phyloP scores from a whole-genome alignment of 2,888 invertebrate species.

The Zaprionus lineosus region DNA sequence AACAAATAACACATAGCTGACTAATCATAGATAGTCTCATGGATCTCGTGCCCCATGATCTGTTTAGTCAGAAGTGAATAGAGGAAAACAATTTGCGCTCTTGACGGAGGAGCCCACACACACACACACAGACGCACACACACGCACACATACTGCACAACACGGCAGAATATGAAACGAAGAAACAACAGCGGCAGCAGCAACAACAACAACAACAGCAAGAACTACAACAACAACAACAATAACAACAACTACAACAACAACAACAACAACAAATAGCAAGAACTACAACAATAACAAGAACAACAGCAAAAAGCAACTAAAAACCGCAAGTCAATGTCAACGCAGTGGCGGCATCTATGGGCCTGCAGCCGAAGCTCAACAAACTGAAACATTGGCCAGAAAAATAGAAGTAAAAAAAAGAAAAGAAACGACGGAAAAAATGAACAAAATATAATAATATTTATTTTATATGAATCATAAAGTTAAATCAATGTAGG shows the following conservation, averaged over 20 bases:
- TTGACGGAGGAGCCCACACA: constrained; percentile 74
- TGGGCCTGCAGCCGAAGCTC: constrained; percentile 37
- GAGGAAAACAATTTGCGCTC: constrained; percentile 62
- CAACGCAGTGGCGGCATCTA: constrained; percentile 70
- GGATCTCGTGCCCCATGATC: constrained; percentile 31
- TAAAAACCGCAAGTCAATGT: constrained; percentile 81
- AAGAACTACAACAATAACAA: neutral
- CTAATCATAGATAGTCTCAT: constrained; percentile 59
- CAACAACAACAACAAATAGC: constrained; percentile 61
- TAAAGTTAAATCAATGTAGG: too few relatives aligned
- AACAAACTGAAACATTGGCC: constrained; percentile 11
- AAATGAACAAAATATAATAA: too few relatives aligned
- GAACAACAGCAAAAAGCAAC: constrained; percentile 61
- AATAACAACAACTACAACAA: too few relatives aligned
- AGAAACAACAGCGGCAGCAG: too few relatives aligned
- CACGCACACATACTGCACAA: constrained; percentile 44
- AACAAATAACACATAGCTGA: constrained; percentile 42
- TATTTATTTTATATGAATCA: too few relatives aligned
- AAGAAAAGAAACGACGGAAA: too few relatives aligned
- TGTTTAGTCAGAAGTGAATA: constrained; percentile 48
- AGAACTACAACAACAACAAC: neutral
- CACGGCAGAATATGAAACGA: too few relatives aligned
- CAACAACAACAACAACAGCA: constrained; percentile 63
- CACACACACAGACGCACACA: constrained; percentile 30
- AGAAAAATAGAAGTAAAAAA: too few relatives aligned